Conservation (phyloP, 2,888 invertebrate species). For the Sicus ferrugineus region DNA sequence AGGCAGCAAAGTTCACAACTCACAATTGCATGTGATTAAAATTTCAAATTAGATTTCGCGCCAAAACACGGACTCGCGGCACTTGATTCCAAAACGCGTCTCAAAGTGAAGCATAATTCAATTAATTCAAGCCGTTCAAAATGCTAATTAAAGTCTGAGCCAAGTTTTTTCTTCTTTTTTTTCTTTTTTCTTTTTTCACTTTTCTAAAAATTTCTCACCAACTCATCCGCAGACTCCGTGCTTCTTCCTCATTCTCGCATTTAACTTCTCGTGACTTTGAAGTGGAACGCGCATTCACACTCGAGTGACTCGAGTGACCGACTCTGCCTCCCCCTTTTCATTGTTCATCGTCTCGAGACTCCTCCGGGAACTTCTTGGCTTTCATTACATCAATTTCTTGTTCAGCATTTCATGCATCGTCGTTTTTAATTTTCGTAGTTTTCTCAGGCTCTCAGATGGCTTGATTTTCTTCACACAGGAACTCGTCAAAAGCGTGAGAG, state of each 20-base stretch:
- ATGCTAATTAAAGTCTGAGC: too few species aligned
- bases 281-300: constrained; percentile 24
- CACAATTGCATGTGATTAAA: too few species aligned
- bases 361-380: neutral
- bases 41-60: too few species aligned
- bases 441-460: constrained; percentile 25
- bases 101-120: too few species aligned
- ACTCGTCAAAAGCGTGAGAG: constrained; percentile 35
- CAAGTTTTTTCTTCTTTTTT: too few species aligned
- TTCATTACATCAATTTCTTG: constrained; percentile 15
- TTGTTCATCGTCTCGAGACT: neutral
- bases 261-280: neutral
- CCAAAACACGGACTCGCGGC: too few species aligned
- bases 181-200: too few species aligned
- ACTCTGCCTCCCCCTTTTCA: neutral
- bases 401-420: neutral
- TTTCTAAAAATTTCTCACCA: neutral
- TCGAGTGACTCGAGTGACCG: constrained; percentile 19
- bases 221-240: neutral
- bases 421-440: neutral
- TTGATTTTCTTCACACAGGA: neutral
- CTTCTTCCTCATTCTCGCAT: neutral
- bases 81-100: too few species aligned
- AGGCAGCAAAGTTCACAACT: too few species aligned
- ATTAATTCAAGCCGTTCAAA: too few species aligned